Conservation (phyloP, 1,140 invertebrate species). For the Tetraneura akinire region DNA sequence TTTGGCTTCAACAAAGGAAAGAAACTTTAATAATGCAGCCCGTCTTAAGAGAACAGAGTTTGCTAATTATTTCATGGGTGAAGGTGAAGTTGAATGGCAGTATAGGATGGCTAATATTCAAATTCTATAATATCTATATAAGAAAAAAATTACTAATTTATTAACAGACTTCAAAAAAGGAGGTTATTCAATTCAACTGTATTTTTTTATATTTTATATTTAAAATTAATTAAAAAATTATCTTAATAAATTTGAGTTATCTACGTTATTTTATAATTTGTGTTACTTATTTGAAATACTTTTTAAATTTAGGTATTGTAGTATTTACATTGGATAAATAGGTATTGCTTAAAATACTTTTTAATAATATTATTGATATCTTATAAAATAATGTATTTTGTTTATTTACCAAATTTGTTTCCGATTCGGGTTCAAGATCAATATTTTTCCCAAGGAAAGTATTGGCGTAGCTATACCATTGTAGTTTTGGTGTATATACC, state of each 20-base stretch:
- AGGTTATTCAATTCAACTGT: too few relatives aligned
- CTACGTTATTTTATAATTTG: too few relatives aligned
- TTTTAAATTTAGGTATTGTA: too few relatives aligned
- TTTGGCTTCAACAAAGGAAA: not conserved
- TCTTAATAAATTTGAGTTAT: too few relatives aligned
- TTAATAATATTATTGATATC: not conserved
- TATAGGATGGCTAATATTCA: not conserved
- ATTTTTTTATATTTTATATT: too few relatives aligned
- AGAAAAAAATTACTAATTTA: too few relatives aligned
- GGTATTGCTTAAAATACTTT: not conserved
- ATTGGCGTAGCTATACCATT: not conserved
- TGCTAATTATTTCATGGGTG: not conserved
- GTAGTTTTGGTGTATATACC: not conserved
- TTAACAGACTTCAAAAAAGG: too few relatives aligned
- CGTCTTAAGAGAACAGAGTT: not conserved
- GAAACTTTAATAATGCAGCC: not conserved
- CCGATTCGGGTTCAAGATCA: not conserved
- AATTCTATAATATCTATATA: too few relatives aligned
- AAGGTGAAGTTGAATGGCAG: constrained; percentile 11
- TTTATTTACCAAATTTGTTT: constrained; percentile 13
- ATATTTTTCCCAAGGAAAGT: not conserved
- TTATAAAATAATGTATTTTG: not conserved
- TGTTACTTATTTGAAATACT: too few relatives aligned
- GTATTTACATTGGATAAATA: not conserved
- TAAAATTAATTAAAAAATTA: not conserved